These are phyloP conservation scores for Scarus forsteni DNA, from an alignment of 2,797 vertebrate genomes.

Conservation along the genomic window DNA sequence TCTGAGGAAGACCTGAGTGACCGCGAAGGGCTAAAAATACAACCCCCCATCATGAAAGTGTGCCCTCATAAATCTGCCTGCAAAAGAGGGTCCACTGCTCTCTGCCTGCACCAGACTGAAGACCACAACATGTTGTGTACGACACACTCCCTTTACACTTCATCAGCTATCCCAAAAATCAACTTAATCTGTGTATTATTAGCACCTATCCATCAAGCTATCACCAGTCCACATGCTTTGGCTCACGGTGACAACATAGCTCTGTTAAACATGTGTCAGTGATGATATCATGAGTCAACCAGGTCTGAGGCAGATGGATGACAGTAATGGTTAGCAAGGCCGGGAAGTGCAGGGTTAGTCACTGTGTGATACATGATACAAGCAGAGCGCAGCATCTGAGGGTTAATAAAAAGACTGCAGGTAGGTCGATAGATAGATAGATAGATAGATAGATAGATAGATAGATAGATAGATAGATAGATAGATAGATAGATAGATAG, in stretches of 20 bases:
- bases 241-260: neutral
- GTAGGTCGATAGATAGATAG: too few relatives aligned
- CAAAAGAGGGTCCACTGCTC: constrained; percentile 6
- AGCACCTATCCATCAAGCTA: neutral
- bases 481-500: too few relatives aligned
- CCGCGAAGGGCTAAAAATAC: constrained; percentile 66
- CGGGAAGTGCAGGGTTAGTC: too few relatives aligned
- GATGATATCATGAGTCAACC: constrained; percentile 7
- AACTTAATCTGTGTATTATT: neutral
- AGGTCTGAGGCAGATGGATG: too few relatives aligned
- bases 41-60: constrained; percentile 26
- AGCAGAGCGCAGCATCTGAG: too few relatives aligned
- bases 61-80: constrained; percentile 59
- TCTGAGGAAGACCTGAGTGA: constrained; percentile 51
- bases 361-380: too few relatives aligned
- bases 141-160: neutral
- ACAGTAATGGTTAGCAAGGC: too few relatives aligned
- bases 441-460: too few relatives aligned
- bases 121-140: constrained; percentile 9
- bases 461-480: too few relatives aligned
- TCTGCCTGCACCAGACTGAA: constrained; percentile 14
- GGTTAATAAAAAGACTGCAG: too few relatives aligned
- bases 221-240: neutral
- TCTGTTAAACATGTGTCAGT: too few relatives aligned
- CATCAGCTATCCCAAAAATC: constrained; percentile 6